Base-by-base conservation (phyloP, 2,113 vertebrate species). In the Eira barbara region DNA sequence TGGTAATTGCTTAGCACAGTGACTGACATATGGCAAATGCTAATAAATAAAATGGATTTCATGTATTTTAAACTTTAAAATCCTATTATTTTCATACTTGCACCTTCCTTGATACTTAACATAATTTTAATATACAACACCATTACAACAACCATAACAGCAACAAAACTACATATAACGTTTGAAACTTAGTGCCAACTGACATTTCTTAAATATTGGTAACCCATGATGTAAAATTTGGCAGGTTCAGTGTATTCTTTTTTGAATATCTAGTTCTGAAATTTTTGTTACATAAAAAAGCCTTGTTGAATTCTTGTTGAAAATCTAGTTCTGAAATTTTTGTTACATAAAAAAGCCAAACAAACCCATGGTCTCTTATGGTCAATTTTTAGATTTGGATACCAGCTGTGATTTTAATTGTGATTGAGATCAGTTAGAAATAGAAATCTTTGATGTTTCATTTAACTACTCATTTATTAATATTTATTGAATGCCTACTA, bases 31-130 rank as follows among this genome's bases (percentile, higher is more conserved):
- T 34, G 78, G 27, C n/a, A 95, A 90, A 89, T 23, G 3, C 1
- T 78, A 96, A 47, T 34, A 89, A 82, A 89, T 71, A 12, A 89
- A 59, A 2, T 85, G n/a, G 25, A 12, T 84, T 83, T 65, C 84
- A 63, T 61, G 52, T 36, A 97, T 23, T 89, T 92, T 67, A 89
- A 65, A n/a, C 3, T 82, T 83, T n/a, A 39, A 92, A 96, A 95
- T 93, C 34, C 20, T 79, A 86, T 45, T 59, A 86, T 55, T 89
- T 89, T 73, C 31, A 94, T 36, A 67, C 3, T 59, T 55, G 25
- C 13, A 55, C 10, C 17, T 85, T 83, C 45, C 67, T 73, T 63
- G 18, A 47, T 92, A 91, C 57, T 69, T 73, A 94, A 91, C 2
- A 78, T 2, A 73, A 74, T 36, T 73, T 61, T 84, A 74, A 71